Evolutionary conservation across 2,888 invertebrate species (phyloP), one percentile per base, ranked within the genome.

Genomic region (Microplitis deprimator): DNA sequence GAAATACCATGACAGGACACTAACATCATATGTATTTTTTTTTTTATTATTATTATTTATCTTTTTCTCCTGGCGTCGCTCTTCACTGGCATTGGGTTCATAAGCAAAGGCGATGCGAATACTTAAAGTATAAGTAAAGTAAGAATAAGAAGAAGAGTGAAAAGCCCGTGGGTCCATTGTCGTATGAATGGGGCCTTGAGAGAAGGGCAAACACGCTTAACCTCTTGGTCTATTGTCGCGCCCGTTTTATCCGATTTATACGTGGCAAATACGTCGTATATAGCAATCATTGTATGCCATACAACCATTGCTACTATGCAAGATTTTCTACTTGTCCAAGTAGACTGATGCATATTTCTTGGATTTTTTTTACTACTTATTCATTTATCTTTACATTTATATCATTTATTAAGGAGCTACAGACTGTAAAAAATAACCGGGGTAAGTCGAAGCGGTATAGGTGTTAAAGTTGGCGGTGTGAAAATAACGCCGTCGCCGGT

Each of bases 161-260:
- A 77, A 77, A 77, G 77, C 65, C 59, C 64, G 67, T 76, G 64
- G 77, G 81, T 83, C 87, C 85, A 88, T 88, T 88, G 89, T 88
- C 82, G 83, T 82, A 81, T 86, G 86, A 86, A 87, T 87, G 86
- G 87, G 85, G 84, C 87, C 84, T 87, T 86, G 87, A 89, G 88
- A 88, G 89, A 87, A 88, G 86, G 87, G 88, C 88, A 89, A 89
- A 89, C 89, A 89, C 86, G 89, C 88, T 89, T 89, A 88, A 88
- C 88, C 88, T 88, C 84, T 85, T 85, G 85, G 84, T 83, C 80
- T 84, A 88, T 89, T 88, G 89, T 89, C 86, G 83, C 80, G 80
- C 81, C 83, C 81, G 87, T 50, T 84, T 88, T 87, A 89, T 89
- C 89, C 89, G 89, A 89, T 89, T 89, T 88, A 50, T 83, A 84